Conservation (phyloP, 2,888 invertebrate genomes). For the Dryobota labecula region DNA sequence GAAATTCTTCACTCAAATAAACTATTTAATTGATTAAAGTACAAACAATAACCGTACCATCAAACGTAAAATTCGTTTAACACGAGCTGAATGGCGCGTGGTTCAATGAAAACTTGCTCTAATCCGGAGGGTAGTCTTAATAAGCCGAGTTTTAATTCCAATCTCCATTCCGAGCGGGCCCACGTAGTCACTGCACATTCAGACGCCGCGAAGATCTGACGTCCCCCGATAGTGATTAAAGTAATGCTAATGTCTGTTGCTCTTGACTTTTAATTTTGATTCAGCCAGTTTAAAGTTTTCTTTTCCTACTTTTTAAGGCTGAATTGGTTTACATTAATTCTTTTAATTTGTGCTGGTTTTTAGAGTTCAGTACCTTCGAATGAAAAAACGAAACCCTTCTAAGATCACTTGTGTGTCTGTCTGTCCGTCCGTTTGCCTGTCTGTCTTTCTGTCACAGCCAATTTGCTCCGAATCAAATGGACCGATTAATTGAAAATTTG, state of each 20-base stretch:
- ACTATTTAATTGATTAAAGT: constrained; percentile 34
- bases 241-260: constrained; percentile 80
- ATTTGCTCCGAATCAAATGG: too few relatives aligned
- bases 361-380: background rate
- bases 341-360: constrained; percentile 11
- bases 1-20: constrained; percentile 2
- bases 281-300: constrained; percentile 63
- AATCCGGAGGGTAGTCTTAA: constrained; percentile 79
- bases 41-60: constrained; percentile 55
- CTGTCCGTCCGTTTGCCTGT: too few relatives aligned
- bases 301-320: constrained; percentile 53
- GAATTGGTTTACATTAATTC: constrained; percentile 50
- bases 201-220: constrained; percentile 75
- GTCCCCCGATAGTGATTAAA: constrained; percentile 83
- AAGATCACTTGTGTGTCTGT: too few relatives aligned
- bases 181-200: constrained; percentile 79
- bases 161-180: constrained; percentile 80
- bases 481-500: too few relatives aligned
- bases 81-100: constrained; percentile 65
- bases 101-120: constrained; percentile 74
- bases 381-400: too few relatives aligned
- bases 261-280: constrained; percentile 77
- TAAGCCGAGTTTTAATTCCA: constrained; percentile 84
- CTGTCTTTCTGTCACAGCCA: too few relatives aligned
- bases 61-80: constrained; percentile 79